Base-by-base conservation (phyloP, 2,797 vertebrate species). In the Manis crassicaudata region DNA sequence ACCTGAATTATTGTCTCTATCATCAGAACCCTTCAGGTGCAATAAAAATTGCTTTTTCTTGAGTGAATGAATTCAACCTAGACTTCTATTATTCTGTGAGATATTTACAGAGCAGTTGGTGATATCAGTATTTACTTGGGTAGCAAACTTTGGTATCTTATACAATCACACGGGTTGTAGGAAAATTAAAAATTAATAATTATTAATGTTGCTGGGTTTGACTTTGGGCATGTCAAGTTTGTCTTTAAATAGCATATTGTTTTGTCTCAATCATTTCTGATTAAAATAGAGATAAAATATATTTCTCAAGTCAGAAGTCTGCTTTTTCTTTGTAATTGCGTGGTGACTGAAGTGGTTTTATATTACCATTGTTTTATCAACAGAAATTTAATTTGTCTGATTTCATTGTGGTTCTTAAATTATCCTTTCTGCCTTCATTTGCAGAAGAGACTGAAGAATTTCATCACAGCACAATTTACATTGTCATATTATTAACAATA, bases 1-100 rank as follows among this genome's bases (percentile, higher is more conserved):
- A 95, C 58, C 84, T 86, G 95, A 96, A 82, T 62, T 90, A 93
- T 32, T 94, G 13, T 91, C 96, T 96, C 40, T 79, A 88, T 84
- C 65, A 86, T 70, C 68, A 91, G 35, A 94, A 81, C 4, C 2
- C 25, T 93, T 94, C 65, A 94, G 70, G 70, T 52, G 63, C n/a
- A 95, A 84, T 90, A 65, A 95, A 89, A 95, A 80, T 68, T 13
- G 29, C 63, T 81, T 92, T 9, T 82, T 82, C n/a, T 68, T 58
- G 58, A 75, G 7, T 32, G 29, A 77, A 88, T 37, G 17, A 75
- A 60, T 94, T 82, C 56, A 84, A 70, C 9, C 58, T 37, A 72
- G 29, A 76, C 7, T 80, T 83, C 35, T 73, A 1, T 43, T 43
- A 94, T 50, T 58, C 32, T 82, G 18, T 52, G 25, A 94, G 63